Percentiles rank a stretch among this genome's conserved stretches.
Evolutionary conservation across 2,113 vertebrate species (phyloP).

Genomic region (Felis catus): F.catus_Fca126_mat1.0 CM031411.1:95430501-95431000

Average conservation of each 20-base stretch:
- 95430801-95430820: background rate
- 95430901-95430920: too few species aligned
- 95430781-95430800: background rate
- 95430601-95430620: background rate
- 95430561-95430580: background rate
- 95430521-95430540: background rate
- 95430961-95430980: too few species aligned
- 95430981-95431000: too few species aligned
- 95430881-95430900: background rate
- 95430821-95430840: background rate
- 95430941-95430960: too few species aligned
- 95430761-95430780: background rate
- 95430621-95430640: background rate
- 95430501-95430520: background rate
- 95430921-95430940: too few species aligned
- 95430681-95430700: background rate
- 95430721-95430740: background rate
- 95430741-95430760: slow-evolving; percentile 18
- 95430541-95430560: background rate
- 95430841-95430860: background rate
- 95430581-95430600: background rate
- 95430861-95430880: background rate
- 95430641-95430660: background rate
- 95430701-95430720: background rate
- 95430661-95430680: background rate